Conservation (phyloP, 2,113 vertebrate species). For the Riparia riparia region DNA sequence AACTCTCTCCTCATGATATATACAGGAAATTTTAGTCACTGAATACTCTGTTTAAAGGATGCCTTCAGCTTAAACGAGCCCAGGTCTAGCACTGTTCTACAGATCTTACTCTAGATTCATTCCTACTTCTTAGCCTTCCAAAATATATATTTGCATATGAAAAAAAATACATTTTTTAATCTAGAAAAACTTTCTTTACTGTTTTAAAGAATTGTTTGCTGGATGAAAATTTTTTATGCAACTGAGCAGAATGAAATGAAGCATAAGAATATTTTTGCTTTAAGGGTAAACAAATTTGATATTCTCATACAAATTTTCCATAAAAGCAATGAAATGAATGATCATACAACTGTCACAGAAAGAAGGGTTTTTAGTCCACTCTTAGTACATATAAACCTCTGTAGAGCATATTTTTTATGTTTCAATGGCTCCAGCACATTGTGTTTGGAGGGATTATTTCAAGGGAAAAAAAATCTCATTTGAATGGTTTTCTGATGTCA, state of each 20-base stretch:
- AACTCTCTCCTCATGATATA: not conserved
- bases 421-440: not conserved
- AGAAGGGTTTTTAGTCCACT: not conserved
- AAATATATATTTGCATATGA: not conserved
- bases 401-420: not conserved
- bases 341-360: not conserved
- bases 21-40: not conserved
- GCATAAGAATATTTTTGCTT: not conserved
- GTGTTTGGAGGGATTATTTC: not conserved
- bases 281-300: not conserved
- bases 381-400: not conserved
- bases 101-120: not conserved
- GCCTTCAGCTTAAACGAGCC: not conserved
- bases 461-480: not conserved
- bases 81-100: not conserved
- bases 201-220: not conserved
- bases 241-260: not conserved
- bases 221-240: not conserved
- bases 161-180: not conserved
- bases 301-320: not conserved
- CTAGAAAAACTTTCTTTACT: not conserved
- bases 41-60: not conserved
- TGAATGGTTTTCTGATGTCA: not conserved
- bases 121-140: not conserved
- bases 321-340: not conserved